Evolutionary conservation across 2,797 vertebrate species (phyloP), one percentile per base, ranked within the genome.

Genomic region (Myripristis jacobus): DNA sequence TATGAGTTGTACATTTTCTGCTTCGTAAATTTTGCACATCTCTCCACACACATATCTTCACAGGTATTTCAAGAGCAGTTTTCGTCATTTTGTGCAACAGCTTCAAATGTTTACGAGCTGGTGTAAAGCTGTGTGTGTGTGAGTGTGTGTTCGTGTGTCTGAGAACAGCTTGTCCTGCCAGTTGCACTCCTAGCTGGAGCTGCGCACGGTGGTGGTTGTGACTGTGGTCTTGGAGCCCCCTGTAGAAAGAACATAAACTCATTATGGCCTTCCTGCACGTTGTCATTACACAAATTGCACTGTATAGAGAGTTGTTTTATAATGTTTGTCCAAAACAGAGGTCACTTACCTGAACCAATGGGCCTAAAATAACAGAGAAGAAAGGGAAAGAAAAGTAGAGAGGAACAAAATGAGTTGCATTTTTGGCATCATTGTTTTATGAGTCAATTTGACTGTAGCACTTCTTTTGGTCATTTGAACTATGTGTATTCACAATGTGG

Each of bases 121-220:
- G 52, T 22, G 52, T 31, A 3, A 16, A 9, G 48, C 57, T 63
- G 29, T 77, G 36, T 77, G 56, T 24, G 54, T 46, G 62, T 75
- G 70, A n/a, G 68, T 57, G 46, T 73, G 73, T 25, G 44, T 60
- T 29, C 22, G 58, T 48, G 51, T 70, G 72, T 85, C 65, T 78
- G 79, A 81, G 77, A 65, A 81, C 80, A 80, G 82, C 69, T 63
- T 82, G 82, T 87, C 77, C 81, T 88, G 82, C 89, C 78, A 69
- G 64, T 57, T 82, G 54, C 65, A 52, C 18, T 71, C 43, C 58
- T 92, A 86, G 70, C 73, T 91, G 80, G 88, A 87, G 52, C 38
- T 34, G 65, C 71, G 85, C 78, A 92, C 75, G 53, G 89, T 92
- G 80, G 86, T 89, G 77, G 79, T 83, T 66, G 85, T 91, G 29